phyloP scores from a whole-genome alignment of 2,888 invertebrate species.

The Xestia sexstrigata region DNA sequence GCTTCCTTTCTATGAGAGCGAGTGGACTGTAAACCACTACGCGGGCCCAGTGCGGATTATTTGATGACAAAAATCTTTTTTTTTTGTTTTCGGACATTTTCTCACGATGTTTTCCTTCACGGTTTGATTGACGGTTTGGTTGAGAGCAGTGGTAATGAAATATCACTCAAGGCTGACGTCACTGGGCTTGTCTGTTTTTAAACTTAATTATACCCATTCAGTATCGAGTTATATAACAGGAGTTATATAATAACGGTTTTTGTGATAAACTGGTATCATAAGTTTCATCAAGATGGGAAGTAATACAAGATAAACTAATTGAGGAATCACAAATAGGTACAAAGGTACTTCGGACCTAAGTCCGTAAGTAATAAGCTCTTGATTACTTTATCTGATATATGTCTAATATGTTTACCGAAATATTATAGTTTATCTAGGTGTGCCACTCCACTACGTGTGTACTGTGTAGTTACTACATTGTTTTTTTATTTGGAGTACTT shows the following conservation, averaged over 20 bases:
- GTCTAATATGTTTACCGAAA: background rate
- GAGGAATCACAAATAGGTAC: no score
- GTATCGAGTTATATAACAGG: background rate
- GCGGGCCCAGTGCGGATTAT: background rate
- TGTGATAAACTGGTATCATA: slow-evolving; percentile 3
- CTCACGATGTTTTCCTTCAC: background rate
- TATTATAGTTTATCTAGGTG: background rate
- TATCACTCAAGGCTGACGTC: background rate
- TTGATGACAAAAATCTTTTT: background rate
- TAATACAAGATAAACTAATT: slow-evolving; percentile 6
- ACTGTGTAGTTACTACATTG: background rate
- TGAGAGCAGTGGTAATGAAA: background rate
- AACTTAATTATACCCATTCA: background rate
- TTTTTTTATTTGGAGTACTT: slow-evolving; percentile 1
- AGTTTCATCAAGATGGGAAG: background rate
- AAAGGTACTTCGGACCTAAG: background rate
- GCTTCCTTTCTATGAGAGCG: background rate
- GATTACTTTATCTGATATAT: slow-evolving; percentile 15
- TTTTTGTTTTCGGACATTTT: background rate
- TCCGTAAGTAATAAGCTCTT: background rate
- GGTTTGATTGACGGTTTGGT: no score
- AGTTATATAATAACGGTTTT: background rate
- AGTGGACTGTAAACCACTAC: background rate
- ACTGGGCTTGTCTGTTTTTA: background rate
- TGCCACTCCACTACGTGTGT: no score